Conservation (phyloP, 2,797 vertebrate species). For the Sciurus carolinensis region DNA sequence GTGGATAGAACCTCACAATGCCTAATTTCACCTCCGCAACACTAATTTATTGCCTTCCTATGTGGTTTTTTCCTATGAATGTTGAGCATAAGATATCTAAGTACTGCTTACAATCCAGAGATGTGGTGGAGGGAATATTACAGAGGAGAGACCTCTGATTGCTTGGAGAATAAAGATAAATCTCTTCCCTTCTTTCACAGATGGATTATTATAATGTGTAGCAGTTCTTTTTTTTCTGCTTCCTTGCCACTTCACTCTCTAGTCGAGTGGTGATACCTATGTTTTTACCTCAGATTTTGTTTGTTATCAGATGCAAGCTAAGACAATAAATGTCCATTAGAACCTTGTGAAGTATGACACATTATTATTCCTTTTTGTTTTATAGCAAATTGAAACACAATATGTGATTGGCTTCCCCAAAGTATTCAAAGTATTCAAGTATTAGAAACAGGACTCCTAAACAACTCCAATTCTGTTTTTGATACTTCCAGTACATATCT, state of each 20-base stretch:
- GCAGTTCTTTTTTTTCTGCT: background rate
- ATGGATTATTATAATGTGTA: background rate
- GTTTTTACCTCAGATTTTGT: background rate
- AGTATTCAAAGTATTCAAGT: background rate
- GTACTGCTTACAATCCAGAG: background rate
- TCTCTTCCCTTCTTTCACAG: background rate
- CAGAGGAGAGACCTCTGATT: background rate
- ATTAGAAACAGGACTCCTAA: background rate
- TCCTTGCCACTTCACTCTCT: background rate
- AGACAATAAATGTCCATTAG: background rate
- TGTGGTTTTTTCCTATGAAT: background rate
- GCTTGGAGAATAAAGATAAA: background rate
- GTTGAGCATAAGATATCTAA: background rate
- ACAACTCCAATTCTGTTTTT: background rate
- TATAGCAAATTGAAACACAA: background rate
- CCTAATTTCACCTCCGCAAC: background rate
- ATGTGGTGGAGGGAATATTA: background rate
- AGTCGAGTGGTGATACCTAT: background rate
- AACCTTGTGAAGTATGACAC: background rate
- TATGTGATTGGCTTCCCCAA: background rate
- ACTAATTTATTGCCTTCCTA: background rate
- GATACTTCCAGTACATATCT: background rate
- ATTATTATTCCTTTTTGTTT: background rate
- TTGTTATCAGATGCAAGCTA: background rate
- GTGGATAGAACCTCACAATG: background rate